Evolutionary conservation across 2,113 vertebrate genomes (phyloP).

Genomic region (Campylomormyrus numenius): DNA sequence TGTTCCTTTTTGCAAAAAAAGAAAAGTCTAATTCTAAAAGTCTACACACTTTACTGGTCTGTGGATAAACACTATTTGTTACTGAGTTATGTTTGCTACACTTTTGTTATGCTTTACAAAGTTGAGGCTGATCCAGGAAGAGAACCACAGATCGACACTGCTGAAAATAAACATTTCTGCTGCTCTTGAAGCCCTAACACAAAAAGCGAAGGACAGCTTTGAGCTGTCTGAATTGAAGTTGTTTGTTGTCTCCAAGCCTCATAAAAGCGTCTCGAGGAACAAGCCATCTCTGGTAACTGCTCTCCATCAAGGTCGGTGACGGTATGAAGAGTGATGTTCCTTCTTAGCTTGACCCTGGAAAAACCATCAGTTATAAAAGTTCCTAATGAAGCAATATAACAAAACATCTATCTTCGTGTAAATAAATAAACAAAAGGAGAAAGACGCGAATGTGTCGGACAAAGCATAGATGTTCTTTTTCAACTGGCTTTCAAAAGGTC

Average conservation of each 20-base stretch:
- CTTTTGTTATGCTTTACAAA: background rate
- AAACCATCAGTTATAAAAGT: background rate
- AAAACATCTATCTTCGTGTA: background rate
- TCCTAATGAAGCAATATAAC: background rate
- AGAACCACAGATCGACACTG: background rate
- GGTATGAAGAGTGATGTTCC: background rate
- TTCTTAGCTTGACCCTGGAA: conserved; percentile 6
- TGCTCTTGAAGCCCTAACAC: background rate
- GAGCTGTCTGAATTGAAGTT: background rate
- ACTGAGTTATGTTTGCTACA: background rate
- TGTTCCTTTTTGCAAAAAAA: background rate
- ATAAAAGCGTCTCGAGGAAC: background rate
- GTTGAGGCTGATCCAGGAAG: background rate
- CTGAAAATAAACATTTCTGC: conserved; percentile 3
- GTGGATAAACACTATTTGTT: background rate
- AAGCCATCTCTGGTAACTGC: conserved; percentile 8
- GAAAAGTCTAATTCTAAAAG: background rate
- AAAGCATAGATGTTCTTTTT: background rate
- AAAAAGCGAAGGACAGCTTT: conserved; percentile 17
- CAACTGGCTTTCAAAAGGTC: background rate
- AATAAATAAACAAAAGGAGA: background rate
- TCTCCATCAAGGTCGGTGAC: background rate
- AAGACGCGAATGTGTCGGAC: background rate
- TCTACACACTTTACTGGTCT: background rate
- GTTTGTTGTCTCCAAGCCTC: conserved; percentile 2